Conservation (phyloP, 2,888 invertebrate species). For the Scaptodrosophila latifasciaeformis region DNA sequence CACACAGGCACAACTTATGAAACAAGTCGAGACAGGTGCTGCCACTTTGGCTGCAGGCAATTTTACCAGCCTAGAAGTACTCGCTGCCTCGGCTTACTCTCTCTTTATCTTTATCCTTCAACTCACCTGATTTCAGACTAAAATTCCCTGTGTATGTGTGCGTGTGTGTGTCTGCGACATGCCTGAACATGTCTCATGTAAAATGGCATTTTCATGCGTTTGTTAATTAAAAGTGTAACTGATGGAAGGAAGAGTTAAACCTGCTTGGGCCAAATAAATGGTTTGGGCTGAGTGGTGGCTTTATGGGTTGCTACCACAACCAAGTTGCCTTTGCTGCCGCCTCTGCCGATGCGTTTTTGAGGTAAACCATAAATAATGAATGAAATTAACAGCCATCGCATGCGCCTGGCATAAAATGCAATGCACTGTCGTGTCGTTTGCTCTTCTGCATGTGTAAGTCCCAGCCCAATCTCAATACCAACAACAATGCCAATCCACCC, state of each 20-base stretch:
- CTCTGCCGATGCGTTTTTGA: constrained; percentile 56
- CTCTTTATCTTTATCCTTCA: too few relatives aligned
- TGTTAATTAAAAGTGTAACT: constrained; percentile 62
- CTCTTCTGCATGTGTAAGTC: constrained; percentile 1
- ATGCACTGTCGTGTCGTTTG: background rate
- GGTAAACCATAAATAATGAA: constrained; percentile 72
- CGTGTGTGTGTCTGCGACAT: constrained; percentile 16
- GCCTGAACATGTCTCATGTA: constrained; percentile 37
- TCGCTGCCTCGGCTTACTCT: background rate
- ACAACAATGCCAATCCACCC: too few relatives aligned
- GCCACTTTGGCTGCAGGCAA: background rate
- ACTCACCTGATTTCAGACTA: too few relatives aligned
- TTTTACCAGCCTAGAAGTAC: background rate
- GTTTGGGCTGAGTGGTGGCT: too few relatives aligned
- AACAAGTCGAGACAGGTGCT: background rate
- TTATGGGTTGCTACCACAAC: background rate
- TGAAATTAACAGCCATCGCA: constrained; percentile 65
- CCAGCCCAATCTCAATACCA: too few relatives aligned
- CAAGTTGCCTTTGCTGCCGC: too few relatives aligned
- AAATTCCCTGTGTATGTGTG: background rate
- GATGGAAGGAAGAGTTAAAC: background rate
- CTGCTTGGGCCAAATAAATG: too few relatives aligned
- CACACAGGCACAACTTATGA: background rate
- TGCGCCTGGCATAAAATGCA: constrained; percentile 3
- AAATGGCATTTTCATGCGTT: constrained; percentile 63